Evolutionary conservation across 2,113 vertebrate species (phyloP).

Genomic region (Ceuthmochares aereus): DNA sequence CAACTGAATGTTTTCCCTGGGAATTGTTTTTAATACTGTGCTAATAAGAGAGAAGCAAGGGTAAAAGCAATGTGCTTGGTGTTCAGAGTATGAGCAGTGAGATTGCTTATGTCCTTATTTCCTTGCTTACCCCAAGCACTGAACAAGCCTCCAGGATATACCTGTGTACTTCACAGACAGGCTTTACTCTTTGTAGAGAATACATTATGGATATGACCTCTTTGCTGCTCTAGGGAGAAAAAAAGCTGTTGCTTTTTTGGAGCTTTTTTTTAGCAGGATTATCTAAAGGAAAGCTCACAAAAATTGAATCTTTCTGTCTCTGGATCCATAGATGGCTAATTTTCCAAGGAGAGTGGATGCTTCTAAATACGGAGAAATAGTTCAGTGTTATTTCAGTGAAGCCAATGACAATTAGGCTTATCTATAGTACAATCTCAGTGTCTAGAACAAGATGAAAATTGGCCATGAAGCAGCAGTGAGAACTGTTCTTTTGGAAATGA

Average conservation of each 20-base stretch:
- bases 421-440: not conserved
- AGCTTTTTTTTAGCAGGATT: not conserved
- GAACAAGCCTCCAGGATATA: not conserved
- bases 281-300: not conserved
- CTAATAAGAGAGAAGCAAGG: not conserved
- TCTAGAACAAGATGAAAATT: constrained; percentile 41
- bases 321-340: not conserved
- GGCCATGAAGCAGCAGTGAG: constrained; percentile 6
- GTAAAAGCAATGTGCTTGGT: not conserved
- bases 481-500: constrained; percentile 12
- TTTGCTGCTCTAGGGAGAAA: not conserved
- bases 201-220: not conserved
- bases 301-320: not conserved
- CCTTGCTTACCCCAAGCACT: not conserved
- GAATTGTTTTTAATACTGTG: constrained; percentile 39
- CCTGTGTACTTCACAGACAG: not conserved
- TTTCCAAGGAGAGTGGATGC: not conserved
- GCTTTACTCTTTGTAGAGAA: not conserved
- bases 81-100: not conserved
- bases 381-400: not conserved
- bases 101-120: not conserved
- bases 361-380: not conserved
- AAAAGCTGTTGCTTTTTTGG: not conserved
- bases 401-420: constrained; percentile 9
- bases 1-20: constrained; percentile 4